Conservation (phyloP, 2,113 vertebrate species). For the Notothenia rossii region DNA sequence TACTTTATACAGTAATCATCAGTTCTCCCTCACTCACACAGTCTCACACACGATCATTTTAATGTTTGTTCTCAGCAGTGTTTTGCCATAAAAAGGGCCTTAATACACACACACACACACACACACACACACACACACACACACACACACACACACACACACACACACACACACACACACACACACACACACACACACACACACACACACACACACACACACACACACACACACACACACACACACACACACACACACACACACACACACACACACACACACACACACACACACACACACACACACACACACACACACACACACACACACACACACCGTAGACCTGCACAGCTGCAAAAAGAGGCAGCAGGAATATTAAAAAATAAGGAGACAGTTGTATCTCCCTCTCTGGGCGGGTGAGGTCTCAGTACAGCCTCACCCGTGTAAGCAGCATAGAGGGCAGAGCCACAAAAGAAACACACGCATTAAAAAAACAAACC, state of each 20-base stretch:
- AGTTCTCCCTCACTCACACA: slow-evolving; percentile 30
- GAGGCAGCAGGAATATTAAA: slow-evolving; percentile 60
- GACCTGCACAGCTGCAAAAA: slow-evolving; percentile 37
- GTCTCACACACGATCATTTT: background rate
- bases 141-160: background rate
- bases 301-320: background rate
- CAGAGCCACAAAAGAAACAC: slow-evolving; percentile 57
- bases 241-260: background rate
- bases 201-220: background rate
- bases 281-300: slow-evolving; percentile 5
- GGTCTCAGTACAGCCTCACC: slow-evolving; percentile 38
- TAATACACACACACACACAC: background rate
- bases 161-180: background rate
- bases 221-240: background rate
- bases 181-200: background rate
- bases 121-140: background rate
- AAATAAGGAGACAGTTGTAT: slow-evolving; percentile 25
- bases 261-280: slow-evolving; percentile 16
- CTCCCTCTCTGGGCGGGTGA: slow-evolving; percentile 55
- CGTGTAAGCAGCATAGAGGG: slow-evolving; percentile 77
- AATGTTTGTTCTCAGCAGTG: slow-evolving; percentile 56
- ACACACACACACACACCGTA: background rate
- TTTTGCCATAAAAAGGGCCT: slow-evolving; percentile 43
- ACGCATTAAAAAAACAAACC: background rate
- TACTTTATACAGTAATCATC: slow-evolving; percentile 71